Evolutionary conservation across 1,140 invertebrate genomes (phyloP).

Genomic region (Leptinotarsa defecta): DNA sequence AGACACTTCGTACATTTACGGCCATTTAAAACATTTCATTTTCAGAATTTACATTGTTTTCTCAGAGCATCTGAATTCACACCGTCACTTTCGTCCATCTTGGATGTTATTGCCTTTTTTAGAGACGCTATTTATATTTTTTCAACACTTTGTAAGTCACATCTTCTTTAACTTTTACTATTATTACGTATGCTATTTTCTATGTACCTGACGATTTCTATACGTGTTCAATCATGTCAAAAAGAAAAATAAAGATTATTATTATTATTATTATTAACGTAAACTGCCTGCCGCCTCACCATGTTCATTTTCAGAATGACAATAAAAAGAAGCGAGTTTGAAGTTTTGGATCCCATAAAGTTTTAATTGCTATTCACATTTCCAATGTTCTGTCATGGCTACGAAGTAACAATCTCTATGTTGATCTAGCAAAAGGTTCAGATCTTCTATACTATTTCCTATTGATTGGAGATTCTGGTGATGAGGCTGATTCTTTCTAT

Average conservation of each 20-base stretch:
- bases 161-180: neutral
- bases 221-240: no score
- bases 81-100: no score
- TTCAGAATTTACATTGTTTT: no score
- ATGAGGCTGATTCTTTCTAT: neutral
- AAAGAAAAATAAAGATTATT: no score
- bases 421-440: neutral
- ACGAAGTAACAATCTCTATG: conserved; percentile 4
- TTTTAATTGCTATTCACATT: neutral
- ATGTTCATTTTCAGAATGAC: neutral
- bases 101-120: neutral
- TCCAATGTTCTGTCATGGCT: conserved; percentile 16
- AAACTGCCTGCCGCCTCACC: conserved; percentile 15
- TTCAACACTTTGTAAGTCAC: neutral
- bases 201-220: no score
- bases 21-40: no score
- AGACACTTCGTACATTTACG: no score
- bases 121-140: neutral
- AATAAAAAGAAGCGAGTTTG: no score
- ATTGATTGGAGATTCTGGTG: neutral
- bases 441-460: conserved; percentile 15
- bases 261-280: neutral
- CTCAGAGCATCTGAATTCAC: no score
- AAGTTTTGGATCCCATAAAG: no score
- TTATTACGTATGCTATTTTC: no score